Percentiles rank a stretch among this genome's conserved stretches.
These are phyloP conservation scores for Anguilla obscura DNA, from an alignment of 2,797 vertebrate species.

Conservation along the genomic window DNA sequence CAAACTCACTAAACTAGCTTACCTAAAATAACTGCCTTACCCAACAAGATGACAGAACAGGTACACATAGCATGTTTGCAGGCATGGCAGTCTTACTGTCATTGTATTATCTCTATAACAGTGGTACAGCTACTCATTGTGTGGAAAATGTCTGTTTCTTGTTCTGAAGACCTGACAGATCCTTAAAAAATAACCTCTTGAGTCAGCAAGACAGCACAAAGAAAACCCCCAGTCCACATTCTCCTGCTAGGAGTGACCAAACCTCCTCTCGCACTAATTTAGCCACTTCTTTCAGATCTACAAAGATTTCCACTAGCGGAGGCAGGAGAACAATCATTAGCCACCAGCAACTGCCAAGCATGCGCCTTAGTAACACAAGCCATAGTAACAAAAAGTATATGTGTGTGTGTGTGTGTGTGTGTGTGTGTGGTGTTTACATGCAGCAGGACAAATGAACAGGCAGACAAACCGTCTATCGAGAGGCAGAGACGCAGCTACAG, in stretches of 20 bases:
- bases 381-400: neutral
- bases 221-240: neutral
- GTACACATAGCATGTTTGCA: neutral
- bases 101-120: neutral
- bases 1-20: neutral
- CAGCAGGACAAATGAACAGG: neutral
- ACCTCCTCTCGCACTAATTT: neutral
- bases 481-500: neutral
- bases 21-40: neutral
- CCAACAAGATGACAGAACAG: neutral
- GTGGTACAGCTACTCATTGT: neutral
- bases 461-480: neutral
- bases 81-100: neutral
- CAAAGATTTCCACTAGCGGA: neutral
- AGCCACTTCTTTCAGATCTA: neutral
- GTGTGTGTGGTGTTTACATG: neutral
- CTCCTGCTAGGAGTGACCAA: neutral
- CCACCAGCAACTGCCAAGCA: neutral
- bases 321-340: neutral
- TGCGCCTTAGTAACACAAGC: neutral
- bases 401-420: slow-evolving; percentile 6
- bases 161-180: neutral
- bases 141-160: neutral
- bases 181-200: neutral
- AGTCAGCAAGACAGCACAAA: neutral